Base-by-base conservation (phyloP, 2,888 invertebrate genomes). In the Peribatodes rhomboidaria region DNA sequence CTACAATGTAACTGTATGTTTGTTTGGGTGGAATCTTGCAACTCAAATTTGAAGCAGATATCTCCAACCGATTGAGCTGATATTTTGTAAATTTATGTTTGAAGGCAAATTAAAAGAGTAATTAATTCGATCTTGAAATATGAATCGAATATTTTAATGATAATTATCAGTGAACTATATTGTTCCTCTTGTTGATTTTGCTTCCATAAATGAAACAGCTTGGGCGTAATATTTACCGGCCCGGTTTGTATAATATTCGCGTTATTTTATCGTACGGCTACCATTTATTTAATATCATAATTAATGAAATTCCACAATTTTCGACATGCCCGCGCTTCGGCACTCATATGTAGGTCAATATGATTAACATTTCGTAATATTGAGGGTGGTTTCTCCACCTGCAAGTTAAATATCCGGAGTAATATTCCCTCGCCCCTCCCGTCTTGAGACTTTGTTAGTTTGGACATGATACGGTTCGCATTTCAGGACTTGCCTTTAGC, bases 291-390 rank as follows among this genome's bases (percentile, higher is more conserved):
- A 58, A 61, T 61, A 42, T 50, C 37, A 53, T 61, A 61, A 65
- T 66, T 58, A 66, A 66, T 58, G 61, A 66, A 58, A 61, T 66
- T 61, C 53, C 57, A 54, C 39, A 58, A 53, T 61, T 66, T 61
- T 58, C 58, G 66, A 49, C 49, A 22, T 54, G 54, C 54, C 59
- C n/a, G 39, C 60, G 56, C 52, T 46, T 56, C 47, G 56, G 50
- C 42, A 59, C 55, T 60, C 64, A 57, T 69, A 66, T 68, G 59
- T 67, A 62, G 65, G 68, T 67, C 67, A 65, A 67, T 65, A 61
- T 67, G 58, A 68, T 68, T 68, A 70, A 66, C 65, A 52, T 65
- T 44, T 52, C 56, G 65, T 61, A 61, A 56, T 65, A 53, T 52
- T 52, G 39, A 56, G 27, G 50, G 50, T 39, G 37, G 60, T 52